These are phyloP conservation scores for Meriones psammophilus DNA, from an alignment of 2,797 vertebrate genomes.

Conservation along the genomic window DNA sequence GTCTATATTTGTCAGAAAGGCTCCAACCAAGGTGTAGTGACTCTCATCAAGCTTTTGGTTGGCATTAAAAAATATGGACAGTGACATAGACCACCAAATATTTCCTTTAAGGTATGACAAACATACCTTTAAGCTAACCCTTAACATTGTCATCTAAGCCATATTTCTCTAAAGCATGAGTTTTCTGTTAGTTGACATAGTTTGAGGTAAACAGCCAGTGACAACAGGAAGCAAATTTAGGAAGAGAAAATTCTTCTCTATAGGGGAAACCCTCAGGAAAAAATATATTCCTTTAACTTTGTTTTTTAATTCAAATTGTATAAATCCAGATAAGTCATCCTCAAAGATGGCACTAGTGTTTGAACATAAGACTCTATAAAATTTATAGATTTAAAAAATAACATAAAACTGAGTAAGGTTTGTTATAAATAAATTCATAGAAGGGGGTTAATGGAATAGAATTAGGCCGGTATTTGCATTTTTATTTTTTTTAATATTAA, in stretches of 20 bases:
- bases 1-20: not conserved
- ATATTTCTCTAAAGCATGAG: not conserved
- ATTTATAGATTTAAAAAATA: slow-evolving; percentile 36
- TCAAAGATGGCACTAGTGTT: not conserved
- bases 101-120: not conserved
- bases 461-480: not conserved
- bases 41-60: not conserved
- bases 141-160: not conserved
- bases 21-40: not conserved
- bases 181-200: slow-evolving; percentile 2
- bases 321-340: not conserved
- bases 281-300: not conserved
- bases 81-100: not conserved
- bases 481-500: no score
- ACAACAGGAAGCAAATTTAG: not conserved
- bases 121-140: not conserved
- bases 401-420: slow-evolving; percentile 36
- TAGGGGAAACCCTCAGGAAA: not conserved
- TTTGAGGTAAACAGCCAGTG: not conserved
- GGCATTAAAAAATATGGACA: slow-evolving; percentile 21
- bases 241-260: slow-evolving; percentile 17
- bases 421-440: not conserved
- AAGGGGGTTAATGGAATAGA: not conserved
- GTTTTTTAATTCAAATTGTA: slow-evolving; percentile 37
- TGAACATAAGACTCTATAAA: slow-evolving; percentile 1